phyloP scores from a whole-genome alignment of 2,888 invertebrate species.

The Callyntrura sp. region DNA sequence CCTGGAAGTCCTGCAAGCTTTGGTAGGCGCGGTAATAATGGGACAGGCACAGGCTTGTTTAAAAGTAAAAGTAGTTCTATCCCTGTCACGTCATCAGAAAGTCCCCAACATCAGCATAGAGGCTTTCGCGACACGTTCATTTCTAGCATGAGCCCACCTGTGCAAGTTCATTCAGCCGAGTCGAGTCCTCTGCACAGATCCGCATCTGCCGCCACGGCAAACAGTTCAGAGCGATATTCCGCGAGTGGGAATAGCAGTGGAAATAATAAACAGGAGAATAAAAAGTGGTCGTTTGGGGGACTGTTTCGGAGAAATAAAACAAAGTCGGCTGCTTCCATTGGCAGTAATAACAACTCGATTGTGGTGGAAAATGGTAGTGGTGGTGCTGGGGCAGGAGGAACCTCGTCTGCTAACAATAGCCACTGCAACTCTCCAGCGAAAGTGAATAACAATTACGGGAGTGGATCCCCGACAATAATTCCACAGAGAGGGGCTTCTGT shows the following conservation, averaged over 20 bases:
- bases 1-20: slow-evolving; percentile 69
- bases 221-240: slow-evolving; percentile 39
- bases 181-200: slow-evolving; percentile 78
- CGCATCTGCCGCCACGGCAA: slow-evolving; percentile 52
- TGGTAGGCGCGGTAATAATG: slow-evolving; percentile 33
- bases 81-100: slow-evolving; percentile 73
- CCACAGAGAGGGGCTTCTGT: not conserved
- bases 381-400: not conserved
- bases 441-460: slow-evolving; percentile 70
- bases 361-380: slow-evolving; percentile 25
- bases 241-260: slow-evolving; percentile 45
- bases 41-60: slow-evolving; percentile 70
- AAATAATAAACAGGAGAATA: slow-evolving; percentile 89
- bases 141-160: slow-evolving; percentile 76
- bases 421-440: slow-evolving; percentile 61
- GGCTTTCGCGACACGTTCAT: slow-evolving; percentile 81
- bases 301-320: slow-evolving; percentile 88
- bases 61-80: slow-evolving; percentile 82
- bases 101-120: slow-evolving; percentile 58
- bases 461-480: slow-evolving; percentile 34
- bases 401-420: slow-evolving; percentile 49
- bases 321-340: slow-evolving; percentile 84
- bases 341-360: slow-evolving; percentile 67
- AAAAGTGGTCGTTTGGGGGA: slow-evolving; percentile 91
- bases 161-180: slow-evolving; percentile 71